These are phyloP conservation scores for Mycteria americana DNA, from an alignment of 2,797 vertebrate species.

Conservation along the genomic window DNA sequence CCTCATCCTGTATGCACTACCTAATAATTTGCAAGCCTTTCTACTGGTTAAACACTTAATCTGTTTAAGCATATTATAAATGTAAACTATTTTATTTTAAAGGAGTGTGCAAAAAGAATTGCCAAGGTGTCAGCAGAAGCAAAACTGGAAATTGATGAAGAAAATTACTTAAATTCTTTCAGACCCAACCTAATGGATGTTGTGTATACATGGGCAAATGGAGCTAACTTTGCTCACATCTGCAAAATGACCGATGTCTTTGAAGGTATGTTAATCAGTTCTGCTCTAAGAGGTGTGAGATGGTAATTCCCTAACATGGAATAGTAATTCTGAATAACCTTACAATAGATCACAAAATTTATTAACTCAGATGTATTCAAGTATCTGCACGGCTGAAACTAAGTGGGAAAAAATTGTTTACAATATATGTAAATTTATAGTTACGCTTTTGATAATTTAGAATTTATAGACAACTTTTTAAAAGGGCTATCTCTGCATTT, in stretches of 20 bases:
- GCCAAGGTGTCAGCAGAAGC: slow-evolving; percentile 97
- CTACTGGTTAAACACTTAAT: not conserved
- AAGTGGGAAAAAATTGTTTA: not conserved
- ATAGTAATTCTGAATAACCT: not conserved
- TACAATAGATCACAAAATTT: not conserved
- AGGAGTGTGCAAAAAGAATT: slow-evolving; percentile 97
- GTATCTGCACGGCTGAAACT: not conserved
- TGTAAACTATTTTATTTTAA: slow-evolving; percentile 23
- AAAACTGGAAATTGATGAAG: slow-evolving; percentile 95
- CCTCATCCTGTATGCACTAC: not conserved
- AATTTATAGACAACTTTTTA: not conserved
- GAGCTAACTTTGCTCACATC: slow-evolving; percentile 93
- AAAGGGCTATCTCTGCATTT: not conserved
- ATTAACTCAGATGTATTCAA: not conserved
- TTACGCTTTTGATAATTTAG: not conserved
- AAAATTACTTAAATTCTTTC: slow-evolving; percentile 90
- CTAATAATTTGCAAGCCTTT: not conserved
- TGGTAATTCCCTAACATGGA: not conserved
- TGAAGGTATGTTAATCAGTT: slow-evolving; percentile 82
- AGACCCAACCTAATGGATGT: slow-evolving; percentile 98
- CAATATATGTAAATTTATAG: not conserved
- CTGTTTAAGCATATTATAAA: not conserved
- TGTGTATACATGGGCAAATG: slow-evolving; percentile 94
- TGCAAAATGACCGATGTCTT: slow-evolving; percentile 99
- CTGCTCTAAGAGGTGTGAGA: not conserved